Percentiles rank a stretch among this genome's conserved stretches.
Conservation (phyloP, 2,797 vertebrate genomes). For the Sylvia borin region DNA sequence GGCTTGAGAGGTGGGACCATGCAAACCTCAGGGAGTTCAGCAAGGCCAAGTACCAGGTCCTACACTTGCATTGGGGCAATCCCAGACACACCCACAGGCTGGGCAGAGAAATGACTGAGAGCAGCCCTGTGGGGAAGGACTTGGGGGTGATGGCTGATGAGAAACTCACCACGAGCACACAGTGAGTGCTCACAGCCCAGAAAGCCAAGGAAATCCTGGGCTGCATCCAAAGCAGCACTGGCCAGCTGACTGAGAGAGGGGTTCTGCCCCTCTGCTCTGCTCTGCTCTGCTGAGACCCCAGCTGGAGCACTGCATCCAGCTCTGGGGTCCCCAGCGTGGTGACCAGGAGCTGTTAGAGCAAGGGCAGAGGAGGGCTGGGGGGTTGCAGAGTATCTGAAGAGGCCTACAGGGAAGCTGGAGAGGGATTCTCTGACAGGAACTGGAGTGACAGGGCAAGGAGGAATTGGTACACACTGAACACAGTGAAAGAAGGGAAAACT, state of each 20-base stretch:
- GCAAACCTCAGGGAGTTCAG: too few relatives aligned
- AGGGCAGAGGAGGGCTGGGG: too few relatives aligned
- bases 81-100: neutral
- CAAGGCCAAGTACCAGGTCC: too few relatives aligned
- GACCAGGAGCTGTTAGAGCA: neutral
- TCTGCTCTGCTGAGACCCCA: neutral
- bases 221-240: neutral
- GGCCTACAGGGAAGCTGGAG: too few relatives aligned
- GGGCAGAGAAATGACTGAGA: neutral
- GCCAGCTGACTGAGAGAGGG: neutral
- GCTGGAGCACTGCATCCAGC: neutral
- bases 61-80: neutral
- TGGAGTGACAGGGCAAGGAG: neutral
- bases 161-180: neutral
- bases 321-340: neutral
- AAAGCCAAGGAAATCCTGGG: neutral
- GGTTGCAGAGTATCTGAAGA: neutral
- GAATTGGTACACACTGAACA: neutral
- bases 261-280: neutral
- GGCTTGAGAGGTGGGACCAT: too few relatives aligned
- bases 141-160: neutral
- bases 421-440: too few relatives aligned
- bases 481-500: neutral
- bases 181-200: neutral
- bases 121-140: neutral